Base-by-base conservation (phyloP, 2,888 invertebrate species). In the Acheta domesticus region DNA sequence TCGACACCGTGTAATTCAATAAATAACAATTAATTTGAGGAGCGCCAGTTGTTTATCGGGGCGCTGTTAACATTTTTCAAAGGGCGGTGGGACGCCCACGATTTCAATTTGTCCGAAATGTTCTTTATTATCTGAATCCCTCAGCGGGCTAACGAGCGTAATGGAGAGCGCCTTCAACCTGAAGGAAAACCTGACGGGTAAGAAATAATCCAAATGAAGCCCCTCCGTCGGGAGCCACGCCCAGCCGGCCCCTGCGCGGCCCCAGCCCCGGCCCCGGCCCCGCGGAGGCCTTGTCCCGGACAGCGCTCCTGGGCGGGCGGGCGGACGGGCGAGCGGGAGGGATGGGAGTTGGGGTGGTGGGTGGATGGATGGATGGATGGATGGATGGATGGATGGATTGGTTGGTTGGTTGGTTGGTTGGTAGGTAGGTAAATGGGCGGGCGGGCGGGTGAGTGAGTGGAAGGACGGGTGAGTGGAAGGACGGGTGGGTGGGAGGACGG, bases 191-290 rank as follows among this genome's bases (percentile, higher is more conserved):
- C 49, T 78, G 76, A 76, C 76, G 76, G 49, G 76, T 74, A 78
- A 21, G 49, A 78, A 62, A 62, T 62, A 78, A 78, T 78, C 76
- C 76, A 16, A 62, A 62, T 62, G 62, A 62, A 62, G 62, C 62
- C n/a, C 62, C 62, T 62, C n/a, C n/a, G 20, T 74, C 21, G 74
- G 62, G 11, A 8, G 76, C 79, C 79, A 79, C 79, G 73, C 79
- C 79, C 76, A 48, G 12, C 14, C 12, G 48, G 19, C 48, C 48
- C 73, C 78, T n/a, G n/a, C n/a, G n/a, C n/a, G 76, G 79, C 76
- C 75, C 62, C 23, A 2, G 23, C 23, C 23, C 23, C 78, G 75
- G 49, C 36, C 5, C 36, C 36, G 36, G 36, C 36, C 8, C 36
- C 1, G 36, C 36, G 36, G 36, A 36, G 36, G 36, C 36, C 36